phyloP scores from a whole-genome alignment of 2,797 vertebrate genomes.

The Danio choprae region DNA sequence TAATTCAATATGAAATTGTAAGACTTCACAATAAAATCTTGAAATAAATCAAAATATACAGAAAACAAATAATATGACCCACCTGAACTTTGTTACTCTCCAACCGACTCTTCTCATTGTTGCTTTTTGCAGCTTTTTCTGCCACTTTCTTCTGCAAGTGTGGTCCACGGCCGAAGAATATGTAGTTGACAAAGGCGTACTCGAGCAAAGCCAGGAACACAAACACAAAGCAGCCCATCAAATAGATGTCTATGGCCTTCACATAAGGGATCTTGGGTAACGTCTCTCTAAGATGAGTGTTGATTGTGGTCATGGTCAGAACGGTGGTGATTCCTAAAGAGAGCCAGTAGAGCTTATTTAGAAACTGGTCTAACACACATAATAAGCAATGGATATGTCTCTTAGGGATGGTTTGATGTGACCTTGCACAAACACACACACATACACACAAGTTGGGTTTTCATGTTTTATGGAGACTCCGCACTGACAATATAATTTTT shows the following conservation, averaged over 20 bases:
- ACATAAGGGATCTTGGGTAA: conserved; percentile 95
- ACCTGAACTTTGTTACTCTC: conserved; percentile 91
- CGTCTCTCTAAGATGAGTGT: conserved; percentile 92
- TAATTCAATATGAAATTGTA: no score
- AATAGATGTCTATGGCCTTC: conserved; percentile 92
- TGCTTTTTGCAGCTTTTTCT: conserved; percentile 81
- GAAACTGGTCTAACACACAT: neutral
- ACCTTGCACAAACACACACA: conserved; percentile 18
- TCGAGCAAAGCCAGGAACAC: conserved; percentile 92
- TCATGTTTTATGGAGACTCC: no score
- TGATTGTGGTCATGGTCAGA: conserved; percentile 95
- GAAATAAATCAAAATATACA: neutral
- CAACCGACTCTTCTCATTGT: conserved; percentile 80
- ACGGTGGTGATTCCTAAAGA: conserved; percentile 90
- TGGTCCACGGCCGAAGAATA: conserved; percentile 93
- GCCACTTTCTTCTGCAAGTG: conserved; percentile 88
- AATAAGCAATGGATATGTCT: neutral
- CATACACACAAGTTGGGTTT: neutral
- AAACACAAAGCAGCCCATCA: conserved; percentile 95
- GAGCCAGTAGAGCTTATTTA: conserved; percentile 28
- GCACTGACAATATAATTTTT: no score
- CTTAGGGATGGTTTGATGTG: neutral
- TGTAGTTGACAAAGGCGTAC: conserved; percentile 94
- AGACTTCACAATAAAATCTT: neutral
- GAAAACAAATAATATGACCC: conserved; percentile 42